Conservation (phyloP, 2,797 vertebrate species). For the Orientallactaga sibirica region DNA sequence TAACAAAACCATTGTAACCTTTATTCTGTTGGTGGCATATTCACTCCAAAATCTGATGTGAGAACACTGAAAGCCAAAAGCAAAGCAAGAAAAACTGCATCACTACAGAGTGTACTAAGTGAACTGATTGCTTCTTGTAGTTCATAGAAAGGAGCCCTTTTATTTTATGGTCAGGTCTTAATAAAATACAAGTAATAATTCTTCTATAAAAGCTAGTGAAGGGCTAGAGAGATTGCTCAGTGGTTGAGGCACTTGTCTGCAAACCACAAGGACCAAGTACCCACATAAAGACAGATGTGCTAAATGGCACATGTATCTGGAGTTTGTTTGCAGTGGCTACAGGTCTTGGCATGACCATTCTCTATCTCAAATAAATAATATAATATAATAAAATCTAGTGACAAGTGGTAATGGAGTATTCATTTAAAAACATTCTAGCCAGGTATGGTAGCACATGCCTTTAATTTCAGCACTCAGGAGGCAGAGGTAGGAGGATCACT, state of each 20-base stretch:
- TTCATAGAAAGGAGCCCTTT: slow-evolving; percentile 43
- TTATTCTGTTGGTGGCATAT: slow-evolving; percentile 36
- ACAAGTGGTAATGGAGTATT: slow-evolving; percentile 6
- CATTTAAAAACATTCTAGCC: slow-evolving; percentile 10
- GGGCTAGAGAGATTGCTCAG: too few relatives aligned
- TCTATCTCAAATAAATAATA: too few relatives aligned
- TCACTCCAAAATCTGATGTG: slow-evolving; percentile 30
- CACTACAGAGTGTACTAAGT: neutral
- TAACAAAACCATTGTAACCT: slow-evolving; percentile 42
- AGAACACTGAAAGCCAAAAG: slow-evolving; percentile 65
- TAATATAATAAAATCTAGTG: neutral
- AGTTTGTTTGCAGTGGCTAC: too few relatives aligned
- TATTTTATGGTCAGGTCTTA: slow-evolving; percentile 51
- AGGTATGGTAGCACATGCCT: too few relatives aligned
- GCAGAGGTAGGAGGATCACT: too few relatives aligned
- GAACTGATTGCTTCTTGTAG: neutral
- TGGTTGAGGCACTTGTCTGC: too few relatives aligned
- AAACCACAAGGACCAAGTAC: too few relatives aligned
- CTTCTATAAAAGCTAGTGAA: slow-evolving; percentile 15
- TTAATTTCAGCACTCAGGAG: too few relatives aligned
- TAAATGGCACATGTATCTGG: too few relatives aligned
- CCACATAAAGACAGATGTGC: too few relatives aligned
- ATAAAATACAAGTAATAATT: slow-evolving; percentile 45
- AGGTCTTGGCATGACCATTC: too few relatives aligned
- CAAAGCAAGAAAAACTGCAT: slow-evolving; percentile 60